Evolutionary conservation across 2,888 invertebrate species (phyloP).

Genomic region (Mythimna ferrago): DNA sequence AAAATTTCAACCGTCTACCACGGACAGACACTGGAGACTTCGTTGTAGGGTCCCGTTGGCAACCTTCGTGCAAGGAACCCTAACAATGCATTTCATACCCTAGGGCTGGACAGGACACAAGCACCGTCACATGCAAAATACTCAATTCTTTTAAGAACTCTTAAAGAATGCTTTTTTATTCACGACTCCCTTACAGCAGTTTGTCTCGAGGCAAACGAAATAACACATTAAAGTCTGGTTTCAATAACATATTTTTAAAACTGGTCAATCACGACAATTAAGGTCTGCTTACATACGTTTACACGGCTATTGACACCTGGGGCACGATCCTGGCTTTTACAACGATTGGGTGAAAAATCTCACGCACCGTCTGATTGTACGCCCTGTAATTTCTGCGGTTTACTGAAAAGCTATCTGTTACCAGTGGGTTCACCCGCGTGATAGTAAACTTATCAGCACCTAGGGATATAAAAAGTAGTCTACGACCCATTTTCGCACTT

Average conservation of each 20-base stretch:
- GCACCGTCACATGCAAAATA: conserved; percentile 15
- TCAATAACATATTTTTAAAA: conserved; percentile 75
- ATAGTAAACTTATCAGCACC: too few relatives aligned
- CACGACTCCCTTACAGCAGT: conserved; percentile 25
- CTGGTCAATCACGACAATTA: conserved; percentile 68
- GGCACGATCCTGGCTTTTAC: conserved; percentile 66
- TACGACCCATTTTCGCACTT: too few relatives aligned
- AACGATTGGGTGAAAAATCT: conserved; percentile 40
- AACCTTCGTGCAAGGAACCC: too few relatives aligned
- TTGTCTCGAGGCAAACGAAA: conserved; percentile 48
- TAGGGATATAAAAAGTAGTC: too few relatives aligned
- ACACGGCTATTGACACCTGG: conserved; percentile 80
- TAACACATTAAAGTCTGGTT: conserved; percentile 64
- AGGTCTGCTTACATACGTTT: conserved; percentile 71
- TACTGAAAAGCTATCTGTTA: conserved; percentile 66
- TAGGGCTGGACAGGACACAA: conserved; percentile 2
- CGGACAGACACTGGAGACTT: too few relatives aligned
- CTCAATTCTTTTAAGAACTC: conserved; percentile 28
- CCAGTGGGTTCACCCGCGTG: too few relatives aligned
- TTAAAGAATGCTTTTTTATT: conserved; percentile 21
- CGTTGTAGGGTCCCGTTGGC: too few relatives aligned
- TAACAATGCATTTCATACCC: neutral
- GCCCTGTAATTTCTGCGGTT: conserved; percentile 76
- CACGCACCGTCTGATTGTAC: conserved; percentile 57
- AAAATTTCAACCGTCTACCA: too few relatives aligned